phyloP scores from a whole-genome alignment of 1,140 invertebrate genomes.

The Tyrophagus putrescentiae region DNA sequence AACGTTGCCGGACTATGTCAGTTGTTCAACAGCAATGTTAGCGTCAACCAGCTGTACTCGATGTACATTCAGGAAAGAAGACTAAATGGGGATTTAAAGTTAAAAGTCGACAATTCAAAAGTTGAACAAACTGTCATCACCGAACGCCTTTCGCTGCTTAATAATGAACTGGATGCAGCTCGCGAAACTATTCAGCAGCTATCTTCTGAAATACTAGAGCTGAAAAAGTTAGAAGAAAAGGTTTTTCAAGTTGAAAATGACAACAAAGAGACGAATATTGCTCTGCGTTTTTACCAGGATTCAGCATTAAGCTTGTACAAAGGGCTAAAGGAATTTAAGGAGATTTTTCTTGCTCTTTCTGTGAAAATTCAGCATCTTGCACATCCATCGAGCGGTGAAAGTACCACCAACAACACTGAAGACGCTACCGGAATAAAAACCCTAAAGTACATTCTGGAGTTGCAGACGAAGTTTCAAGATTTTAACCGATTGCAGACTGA shows the following conservation, averaged over 20 bases:
- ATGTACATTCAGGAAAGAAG: not conserved
- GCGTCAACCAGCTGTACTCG: not conserved
- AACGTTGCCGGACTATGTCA: not conserved
- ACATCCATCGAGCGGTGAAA: not conserved
- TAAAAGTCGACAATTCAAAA: no score
- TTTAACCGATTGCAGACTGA: conserved; percentile 3
- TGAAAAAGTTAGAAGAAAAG: not conserved
- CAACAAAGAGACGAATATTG: not conserved
- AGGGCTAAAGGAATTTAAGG: not conserved
- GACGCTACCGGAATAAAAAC: not conserved
- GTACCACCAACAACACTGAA: not conserved
- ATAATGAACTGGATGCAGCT: not conserved
- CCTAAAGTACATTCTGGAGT: not conserved
- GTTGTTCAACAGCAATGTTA: not conserved
- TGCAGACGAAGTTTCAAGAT: conserved; percentile 14
- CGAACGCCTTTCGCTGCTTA: not conserved
- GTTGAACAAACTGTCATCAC: not conserved
- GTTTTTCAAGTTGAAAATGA: conserved; percentile 2
- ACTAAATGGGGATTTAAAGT: not conserved
- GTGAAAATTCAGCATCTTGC: not conserved
- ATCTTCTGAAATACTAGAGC: not conserved
- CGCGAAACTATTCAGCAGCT: not conserved
- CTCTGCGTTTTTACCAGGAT: not conserved
- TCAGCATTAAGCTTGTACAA: not conserved
- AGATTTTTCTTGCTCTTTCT: conserved; percentile 6